Evolutionary conservation across 2,888 invertebrate genomes (phyloP).

Genomic region (Eumerus sabulonum): DNA sequence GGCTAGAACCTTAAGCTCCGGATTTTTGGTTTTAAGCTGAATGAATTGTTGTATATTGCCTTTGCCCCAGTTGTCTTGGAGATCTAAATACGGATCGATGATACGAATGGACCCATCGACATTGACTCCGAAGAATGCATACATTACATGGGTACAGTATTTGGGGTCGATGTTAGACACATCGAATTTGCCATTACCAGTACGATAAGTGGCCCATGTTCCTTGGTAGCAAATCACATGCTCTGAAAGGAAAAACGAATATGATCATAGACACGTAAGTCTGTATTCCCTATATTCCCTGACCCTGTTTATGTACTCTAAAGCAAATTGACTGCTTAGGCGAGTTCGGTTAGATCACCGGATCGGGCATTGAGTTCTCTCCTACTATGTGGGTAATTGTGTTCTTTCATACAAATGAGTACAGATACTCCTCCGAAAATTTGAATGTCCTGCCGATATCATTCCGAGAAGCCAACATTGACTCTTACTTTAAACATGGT

Average conservation of each 20-base stretch:
- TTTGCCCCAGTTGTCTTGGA: slow-evolving; percentile 82
- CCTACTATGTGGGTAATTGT: too few species aligned
- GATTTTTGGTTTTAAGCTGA: slow-evolving; percentile 77
- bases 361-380: too few species aligned
- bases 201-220: slow-evolving; percentile 87
- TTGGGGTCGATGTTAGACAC: slow-evolving; percentile 84
- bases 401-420: too few species aligned
- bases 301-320: too few species aligned
- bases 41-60: slow-evolving; percentile 77
- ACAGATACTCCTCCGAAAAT: too few species aligned
- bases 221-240: slow-evolving; percentile 87
- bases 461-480: too few species aligned
- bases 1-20: slow-evolving; percentile 77
- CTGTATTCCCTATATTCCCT: background rate
- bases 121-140: slow-evolving; percentile 85
- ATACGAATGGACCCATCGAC: slow-evolving; percentile 80
- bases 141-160: slow-evolving; percentile 88
- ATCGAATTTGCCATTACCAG: slow-evolving; percentile 83
- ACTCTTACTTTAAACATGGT: too few species aligned
- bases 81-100: slow-evolving; percentile 83
- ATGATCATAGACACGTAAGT: background rate
- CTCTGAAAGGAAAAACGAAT: slow-evolving; percentile 77
- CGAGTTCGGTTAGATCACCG: too few species aligned
- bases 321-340: too few species aligned
- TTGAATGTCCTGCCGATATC: too few species aligned